Base-by-base conservation (phyloP, 2,888 invertebrate species). In the Pyrrhia umbra region DNA sequence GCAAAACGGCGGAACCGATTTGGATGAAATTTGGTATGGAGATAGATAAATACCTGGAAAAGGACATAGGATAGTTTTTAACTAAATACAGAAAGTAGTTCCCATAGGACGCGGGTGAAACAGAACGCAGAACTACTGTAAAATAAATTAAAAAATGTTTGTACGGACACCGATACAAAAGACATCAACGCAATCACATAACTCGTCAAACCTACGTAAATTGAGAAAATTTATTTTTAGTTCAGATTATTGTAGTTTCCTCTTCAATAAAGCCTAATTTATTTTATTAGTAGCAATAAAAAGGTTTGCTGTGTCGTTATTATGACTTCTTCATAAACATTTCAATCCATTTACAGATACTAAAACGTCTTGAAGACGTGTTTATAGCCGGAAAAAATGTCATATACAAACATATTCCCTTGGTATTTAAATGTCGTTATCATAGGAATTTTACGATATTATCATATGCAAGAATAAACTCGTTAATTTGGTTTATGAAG, bases 141-240 rank as follows among this genome's bases (percentile, higher is more conserved):
- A 47, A 21, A 6, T 16, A 8, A 25, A 3, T 2, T 3, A 9
- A 0, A 16, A 18, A 60, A 47, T 13, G 1, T 6, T 23, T 25
- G 20, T 51, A 27, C 10, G 40, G 34, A 21, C 20, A 47, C 55
- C 13, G 27, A 68, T 82, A 79, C 55, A 82, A 86, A 86, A 86
- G 86, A 86, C 79, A 59, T 86, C 83, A 86, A 86, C 86, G 84
- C 64, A 75, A 21, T 62, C 56, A 34, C 52, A 6, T 23, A 23
- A 56, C 52, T 34, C 39, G 30, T 2, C 40, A 47, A 51, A 21
- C 15, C 39, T 5, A 20, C 21, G n/a, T 37, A 18, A 21, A 37
- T 37, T 13, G 10, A 52, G 73, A 23, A 27, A 51, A 64, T 6
- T 6, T 15, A 9, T 3, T 21, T 30, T 25, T 23, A 6, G 6